Percentiles rank a stretch among this genome's conserved stretches.
Conservation (phyloP, 2,113 vertebrate genomes). For the Rissa tridactyla region DNA sequence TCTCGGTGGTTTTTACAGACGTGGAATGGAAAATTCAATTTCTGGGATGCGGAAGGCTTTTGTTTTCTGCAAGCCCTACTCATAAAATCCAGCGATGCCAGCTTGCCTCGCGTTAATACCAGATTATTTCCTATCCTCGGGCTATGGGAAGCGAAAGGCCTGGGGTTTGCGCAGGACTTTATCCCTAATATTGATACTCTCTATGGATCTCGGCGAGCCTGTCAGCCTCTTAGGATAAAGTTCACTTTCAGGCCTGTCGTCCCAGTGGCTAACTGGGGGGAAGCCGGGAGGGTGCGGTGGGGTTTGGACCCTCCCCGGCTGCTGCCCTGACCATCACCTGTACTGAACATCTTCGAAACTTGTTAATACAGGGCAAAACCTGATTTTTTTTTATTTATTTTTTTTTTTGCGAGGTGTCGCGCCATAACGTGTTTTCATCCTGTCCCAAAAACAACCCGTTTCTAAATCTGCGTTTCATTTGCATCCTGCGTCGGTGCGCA, state of each 20-base stretch:
- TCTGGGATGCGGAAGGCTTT: neutral
- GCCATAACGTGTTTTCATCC: accelerated
- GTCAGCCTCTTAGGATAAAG: neutral
- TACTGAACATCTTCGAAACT: neutral
- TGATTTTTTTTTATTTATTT: neutral
- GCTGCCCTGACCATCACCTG: neutral
- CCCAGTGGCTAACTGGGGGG: too few species aligned
- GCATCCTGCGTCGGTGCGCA: neutral
- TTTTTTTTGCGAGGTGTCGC: neutral
- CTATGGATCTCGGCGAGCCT: neutral
- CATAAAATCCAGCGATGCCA: accelerated
- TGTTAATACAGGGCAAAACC: neutral
- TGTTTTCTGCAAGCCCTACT: neutral
- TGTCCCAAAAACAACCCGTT: neutral
- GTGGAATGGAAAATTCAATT: neutral
- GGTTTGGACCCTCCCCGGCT: neutral
- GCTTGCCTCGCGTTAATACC: accelerated
- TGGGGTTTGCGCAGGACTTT: neutral
- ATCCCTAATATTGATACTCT: neutral
- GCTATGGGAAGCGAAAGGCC: accelerated
- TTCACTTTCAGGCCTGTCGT: neutral
- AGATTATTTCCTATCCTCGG: neutral
- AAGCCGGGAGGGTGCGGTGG: neutral
- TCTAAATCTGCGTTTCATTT: neutral
- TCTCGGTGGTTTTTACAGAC: accelerated